A percentile compares a stretch with the other conserved stretches of the same genome.
Conservation (phyloP, 2,113 vertebrate genomes). For the Tinamus guttatus region DNA sequence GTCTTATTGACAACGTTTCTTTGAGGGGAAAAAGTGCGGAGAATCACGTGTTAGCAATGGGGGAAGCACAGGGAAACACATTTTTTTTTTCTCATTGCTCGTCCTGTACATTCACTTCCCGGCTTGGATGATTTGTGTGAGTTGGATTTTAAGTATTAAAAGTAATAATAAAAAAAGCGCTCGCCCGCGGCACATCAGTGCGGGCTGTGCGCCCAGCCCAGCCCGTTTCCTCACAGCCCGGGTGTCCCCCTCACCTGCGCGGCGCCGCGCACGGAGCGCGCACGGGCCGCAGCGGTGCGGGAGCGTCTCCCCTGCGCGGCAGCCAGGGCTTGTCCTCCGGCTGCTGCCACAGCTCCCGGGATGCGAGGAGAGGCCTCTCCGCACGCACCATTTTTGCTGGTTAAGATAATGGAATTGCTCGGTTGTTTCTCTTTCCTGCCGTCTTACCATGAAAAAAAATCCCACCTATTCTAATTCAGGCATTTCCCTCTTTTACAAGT, state of each 20-base stretch:
- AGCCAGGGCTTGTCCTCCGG: rapidly evolving
- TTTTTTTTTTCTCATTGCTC: not conserved
- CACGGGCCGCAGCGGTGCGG: too few relatives aligned
- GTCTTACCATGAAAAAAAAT: not conserved
- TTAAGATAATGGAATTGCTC: not conserved
- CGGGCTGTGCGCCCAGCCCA: too few relatives aligned
- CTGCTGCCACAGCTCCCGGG: not conserved
- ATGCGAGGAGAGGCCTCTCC: not conserved
- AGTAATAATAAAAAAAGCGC: too few relatives aligned
- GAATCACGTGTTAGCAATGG: not conserved
- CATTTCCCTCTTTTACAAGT: not conserved
- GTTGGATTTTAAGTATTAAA: not conserved
- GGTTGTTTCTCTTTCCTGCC: not conserved
- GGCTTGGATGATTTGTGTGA: not conserved
- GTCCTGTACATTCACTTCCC: not conserved
- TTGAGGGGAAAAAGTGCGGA: not conserved
- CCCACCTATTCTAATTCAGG: not conserved
- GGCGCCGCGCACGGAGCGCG: too few relatives aligned
- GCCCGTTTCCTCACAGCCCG: too few relatives aligned
- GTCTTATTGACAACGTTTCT: not conserved
- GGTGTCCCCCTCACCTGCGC: too few relatives aligned
- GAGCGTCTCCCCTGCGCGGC: not conserved
- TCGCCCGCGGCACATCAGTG: too few relatives aligned
- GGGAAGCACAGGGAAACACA: not conserved
- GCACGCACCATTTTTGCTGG: not conserved